Evolutionary conservation across 2,888 invertebrate genomes (phyloP).

Genomic region (Pristionchus mayeri): DNA sequence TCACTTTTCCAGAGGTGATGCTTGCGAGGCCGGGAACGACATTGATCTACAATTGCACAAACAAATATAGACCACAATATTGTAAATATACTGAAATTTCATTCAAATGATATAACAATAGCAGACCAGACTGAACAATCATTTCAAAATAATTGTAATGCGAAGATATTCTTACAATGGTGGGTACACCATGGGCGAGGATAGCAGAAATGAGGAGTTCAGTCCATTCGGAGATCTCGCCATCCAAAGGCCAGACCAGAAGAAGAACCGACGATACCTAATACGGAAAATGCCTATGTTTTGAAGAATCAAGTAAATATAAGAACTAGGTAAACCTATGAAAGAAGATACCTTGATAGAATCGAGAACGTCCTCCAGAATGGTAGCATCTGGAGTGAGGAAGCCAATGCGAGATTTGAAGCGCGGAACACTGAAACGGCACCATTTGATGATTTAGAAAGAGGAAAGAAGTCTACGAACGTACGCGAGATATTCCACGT

Average conservation of each 20-base stretch:
- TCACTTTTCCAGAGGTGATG: slow-evolving; percentile 65
- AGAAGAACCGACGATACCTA: slow-evolving; percentile 88
- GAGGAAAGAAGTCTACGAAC: slow-evolving; percentile 46
- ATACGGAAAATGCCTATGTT: background rate
- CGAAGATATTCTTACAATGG: slow-evolving; percentile 56
- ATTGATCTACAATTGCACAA: slow-evolving; percentile 51
- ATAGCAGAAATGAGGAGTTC: slow-evolving; percentile 65
- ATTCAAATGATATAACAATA: too few species aligned
- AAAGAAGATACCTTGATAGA: slow-evolving; percentile 58
- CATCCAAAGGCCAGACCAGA: slow-evolving; percentile 83
- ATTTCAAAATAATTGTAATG: background rate
- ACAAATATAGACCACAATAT: background rate
- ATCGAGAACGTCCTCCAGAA: slow-evolving; percentile 68
- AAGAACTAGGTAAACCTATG: background rate
- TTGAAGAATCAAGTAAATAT: background rate
- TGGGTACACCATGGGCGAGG: slow-evolving; percentile 80
- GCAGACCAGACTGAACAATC: too few species aligned
- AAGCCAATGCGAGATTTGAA: slow-evolving; percentile 70
- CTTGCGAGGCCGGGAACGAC: slow-evolving; percentile 68
- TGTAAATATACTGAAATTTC: too few species aligned
- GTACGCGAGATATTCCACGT: slow-evolving; percentile 62
- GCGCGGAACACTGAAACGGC: slow-evolving; percentile 64
- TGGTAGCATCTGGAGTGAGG: slow-evolving; percentile 62
- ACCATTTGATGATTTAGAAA: background rate
- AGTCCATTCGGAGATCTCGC: slow-evolving; percentile 64